phyloP scores from a whole-genome alignment of 2,888 invertebrate genomes.

The Notocelia uddmanniana region DNA sequence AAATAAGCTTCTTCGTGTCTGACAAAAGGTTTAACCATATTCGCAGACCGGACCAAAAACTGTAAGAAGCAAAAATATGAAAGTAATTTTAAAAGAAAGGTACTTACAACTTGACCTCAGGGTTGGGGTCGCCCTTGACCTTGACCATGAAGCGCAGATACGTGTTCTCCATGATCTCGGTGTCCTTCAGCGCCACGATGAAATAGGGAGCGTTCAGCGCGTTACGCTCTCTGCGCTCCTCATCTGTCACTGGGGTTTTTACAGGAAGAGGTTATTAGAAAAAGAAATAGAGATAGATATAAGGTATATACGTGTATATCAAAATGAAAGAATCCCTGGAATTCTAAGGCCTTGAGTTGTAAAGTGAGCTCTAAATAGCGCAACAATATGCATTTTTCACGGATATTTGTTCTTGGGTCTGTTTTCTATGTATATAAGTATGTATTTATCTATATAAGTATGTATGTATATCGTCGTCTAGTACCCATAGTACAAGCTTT shows the following conservation, averaged over 20 bases:
- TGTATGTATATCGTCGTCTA: too few species aligned
- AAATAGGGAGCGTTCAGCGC: constrained; percentile 93
- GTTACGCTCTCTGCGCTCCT: constrained; percentile 89
- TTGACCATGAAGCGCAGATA: constrained; percentile 95
- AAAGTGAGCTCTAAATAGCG: too few species aligned
- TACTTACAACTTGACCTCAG: constrained; percentile 95
- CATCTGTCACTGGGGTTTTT: constrained; percentile 87
- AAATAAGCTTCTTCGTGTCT: too few species aligned
- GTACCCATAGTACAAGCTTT: too few species aligned
- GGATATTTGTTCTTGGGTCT: too few species aligned
- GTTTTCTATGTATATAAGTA: too few species aligned
- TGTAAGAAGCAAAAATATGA: not conserved
- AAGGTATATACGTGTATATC: too few species aligned
- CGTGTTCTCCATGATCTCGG: constrained; percentile 94
- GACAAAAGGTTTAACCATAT: too few species aligned
- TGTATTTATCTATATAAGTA: too few species aligned
- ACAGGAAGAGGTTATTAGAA: not conserved
- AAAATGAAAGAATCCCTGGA: too few species aligned
- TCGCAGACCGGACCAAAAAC: not conserved
- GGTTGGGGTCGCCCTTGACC: constrained; percentile 95
- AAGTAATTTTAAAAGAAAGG: not conserved
- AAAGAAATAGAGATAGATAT: not conserved
- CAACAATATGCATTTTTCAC: too few species aligned
- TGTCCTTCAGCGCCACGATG: constrained; percentile 93
- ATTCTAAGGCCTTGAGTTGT: too few species aligned